Conservation (phyloP, 2,888 invertebrate genomes). For the Caenorhabditis sp. region DNA sequence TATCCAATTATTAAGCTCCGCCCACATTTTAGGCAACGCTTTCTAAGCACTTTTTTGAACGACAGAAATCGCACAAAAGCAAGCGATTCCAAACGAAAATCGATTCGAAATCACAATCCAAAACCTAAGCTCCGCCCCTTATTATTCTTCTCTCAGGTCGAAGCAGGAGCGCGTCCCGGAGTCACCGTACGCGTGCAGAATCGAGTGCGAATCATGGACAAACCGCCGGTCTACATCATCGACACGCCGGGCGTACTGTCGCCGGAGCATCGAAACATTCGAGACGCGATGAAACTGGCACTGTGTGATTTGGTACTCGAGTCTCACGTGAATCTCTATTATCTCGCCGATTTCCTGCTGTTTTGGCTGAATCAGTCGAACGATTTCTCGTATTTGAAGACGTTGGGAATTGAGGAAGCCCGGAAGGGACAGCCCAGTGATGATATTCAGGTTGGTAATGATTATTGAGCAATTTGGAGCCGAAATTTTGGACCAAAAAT, state of each 20-base stretch:
- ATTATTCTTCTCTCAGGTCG: no score
- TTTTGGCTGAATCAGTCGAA: constrained; percentile 80
- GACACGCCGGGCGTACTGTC: constrained; percentile 83
- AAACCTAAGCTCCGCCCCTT: no score
- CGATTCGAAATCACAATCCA: no score
- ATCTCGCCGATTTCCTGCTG: constrained; percentile 81
- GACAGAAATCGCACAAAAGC: no score
- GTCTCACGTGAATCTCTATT: constrained; percentile 74
- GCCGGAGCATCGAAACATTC: constrained; percentile 73
- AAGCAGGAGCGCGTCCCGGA: constrained; percentile 81
- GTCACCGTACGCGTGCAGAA: constrained; percentile 81
- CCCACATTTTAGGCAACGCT: no score
- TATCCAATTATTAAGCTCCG: no score
- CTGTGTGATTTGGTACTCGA: constrained; percentile 82
- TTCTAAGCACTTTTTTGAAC: no score
- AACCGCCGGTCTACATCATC: constrained; percentile 81
- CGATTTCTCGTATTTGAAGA: constrained; percentile 78
- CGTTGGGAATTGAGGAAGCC: constrained; percentile 66
- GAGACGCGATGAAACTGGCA: constrained; percentile 82
- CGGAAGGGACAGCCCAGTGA: constrained; percentile 59
- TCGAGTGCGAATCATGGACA: constrained; percentile 80
- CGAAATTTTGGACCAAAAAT: neutral
- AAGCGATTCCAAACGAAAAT: no score
- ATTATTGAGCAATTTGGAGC: neutral
- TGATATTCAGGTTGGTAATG: constrained; percentile 19